Evolutionary conservation across 2,113 vertebrate species (phyloP), one percentile per base, ranked within the genome.

Genomic region (Prionailurus bengalensis): DNA sequence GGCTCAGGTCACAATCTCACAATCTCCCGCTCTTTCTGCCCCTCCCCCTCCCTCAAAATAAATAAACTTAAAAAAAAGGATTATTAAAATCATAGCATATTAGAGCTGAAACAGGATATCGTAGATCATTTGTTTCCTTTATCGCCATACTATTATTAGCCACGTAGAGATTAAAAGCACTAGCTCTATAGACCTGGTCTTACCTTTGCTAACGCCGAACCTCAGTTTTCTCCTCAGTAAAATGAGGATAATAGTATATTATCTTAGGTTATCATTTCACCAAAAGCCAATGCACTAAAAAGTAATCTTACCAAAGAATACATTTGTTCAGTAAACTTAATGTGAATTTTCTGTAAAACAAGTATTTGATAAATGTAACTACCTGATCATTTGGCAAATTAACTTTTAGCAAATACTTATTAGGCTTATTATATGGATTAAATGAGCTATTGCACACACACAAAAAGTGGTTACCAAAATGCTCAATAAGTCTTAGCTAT

Each of bases 261-360:
- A 86, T 53, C 58, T 84, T 80, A 55, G 33, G 21, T 78, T 79
- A 13, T 81, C 73, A 87, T 84, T 94, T 94, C 66, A 82, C 48
- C 45, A 91, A 82, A 85, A 82, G 29, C 36, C 29, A 88, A 53
- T 48, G 84, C 55, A 27, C 78, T 85, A 63, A 93, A 45, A 96
- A 76, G 66, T 76, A 88, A 83, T 85, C 93, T 68, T 96, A 88
- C 78, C 45, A 84, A 63, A 84, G 42, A 92, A 53, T 63, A 63
- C 33, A 53, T 45, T 89, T 74, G 39, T 63, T 89, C 84, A 89
- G 42, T 88, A 92, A 68, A 89, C 73, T 89, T 25, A 84, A 84
- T 42, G 63, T 73, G 3, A 85, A 55, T 97, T 84, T 93, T 89
- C n/a, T 33, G 42, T 79, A 85, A 95, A 93, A 79, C 70, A 70